Conservation (phyloP, 2,113 vertebrate species). For the Neotragus moschatus region DNA sequence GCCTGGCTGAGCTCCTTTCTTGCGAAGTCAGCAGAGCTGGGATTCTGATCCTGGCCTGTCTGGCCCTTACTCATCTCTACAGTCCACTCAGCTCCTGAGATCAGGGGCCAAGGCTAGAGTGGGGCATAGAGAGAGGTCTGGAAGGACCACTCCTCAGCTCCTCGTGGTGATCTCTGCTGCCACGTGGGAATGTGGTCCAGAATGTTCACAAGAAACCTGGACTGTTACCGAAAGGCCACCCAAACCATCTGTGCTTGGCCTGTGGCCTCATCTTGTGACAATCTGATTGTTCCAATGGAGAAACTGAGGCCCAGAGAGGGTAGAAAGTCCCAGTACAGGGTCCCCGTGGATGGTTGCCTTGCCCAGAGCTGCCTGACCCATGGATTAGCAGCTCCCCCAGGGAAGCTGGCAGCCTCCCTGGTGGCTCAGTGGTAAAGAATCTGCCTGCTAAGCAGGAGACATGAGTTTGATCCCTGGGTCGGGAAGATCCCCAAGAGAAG, state of each 20-base stretch:
- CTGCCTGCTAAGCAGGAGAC: not conserved
- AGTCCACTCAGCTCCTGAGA: not conserved
- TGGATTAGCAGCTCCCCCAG: not conserved
- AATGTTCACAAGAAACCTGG: not conserved
- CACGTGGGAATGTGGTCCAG: not conserved
- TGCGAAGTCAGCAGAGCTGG: not conserved
- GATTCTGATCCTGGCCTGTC: not conserved
- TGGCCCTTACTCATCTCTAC: not conserved
- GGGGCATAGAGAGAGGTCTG: not conserved
- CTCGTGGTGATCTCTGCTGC: rapidly evolving
- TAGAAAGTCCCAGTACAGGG: not conserved
- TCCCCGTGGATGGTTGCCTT: too few relatives aligned
- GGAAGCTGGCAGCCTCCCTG: not conserved
- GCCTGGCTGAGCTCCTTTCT: not conserved
- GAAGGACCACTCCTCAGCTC: not conserved
- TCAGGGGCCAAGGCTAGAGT: not conserved
- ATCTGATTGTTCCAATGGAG: not conserved
- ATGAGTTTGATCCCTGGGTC: not conserved
- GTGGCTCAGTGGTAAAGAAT: not conserved
- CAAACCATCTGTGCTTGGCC: not conserved
- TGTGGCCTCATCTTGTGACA: not conserved
- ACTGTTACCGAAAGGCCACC: not conserved
- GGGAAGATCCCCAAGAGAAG: not conserved
- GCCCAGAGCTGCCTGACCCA: not conserved
- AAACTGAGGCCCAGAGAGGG: not conserved